These are phyloP conservation scores for Strigamia maritima DNA, from an alignment of 2,888 invertebrate species.

Conservation along the genomic window DNA sequence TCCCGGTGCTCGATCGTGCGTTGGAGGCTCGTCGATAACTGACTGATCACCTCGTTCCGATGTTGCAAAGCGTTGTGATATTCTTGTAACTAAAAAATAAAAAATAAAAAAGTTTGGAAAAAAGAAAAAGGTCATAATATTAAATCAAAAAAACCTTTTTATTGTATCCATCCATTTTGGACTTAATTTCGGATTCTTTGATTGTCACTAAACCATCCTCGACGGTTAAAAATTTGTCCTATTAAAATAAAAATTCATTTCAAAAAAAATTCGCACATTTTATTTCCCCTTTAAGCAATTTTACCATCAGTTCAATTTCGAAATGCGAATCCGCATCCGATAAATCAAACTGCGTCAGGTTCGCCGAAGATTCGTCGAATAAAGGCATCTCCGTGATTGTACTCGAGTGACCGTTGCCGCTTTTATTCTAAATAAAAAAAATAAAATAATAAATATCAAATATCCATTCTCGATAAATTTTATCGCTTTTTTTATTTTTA, in stretches of 20 bases:
- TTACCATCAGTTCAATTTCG: not conserved
- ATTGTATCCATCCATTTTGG: not conserved
- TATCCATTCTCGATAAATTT: not conserved
- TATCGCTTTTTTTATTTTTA: not conserved
- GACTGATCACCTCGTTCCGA: not conserved
- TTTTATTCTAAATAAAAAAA: not conserved
- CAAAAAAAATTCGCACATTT: not conserved
- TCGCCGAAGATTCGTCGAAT: not conserved
- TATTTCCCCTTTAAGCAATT: not conserved
- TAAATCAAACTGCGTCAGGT: not conserved
- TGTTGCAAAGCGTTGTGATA: not conserved
- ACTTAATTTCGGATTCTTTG: not conserved
- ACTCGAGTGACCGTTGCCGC: not conserved
- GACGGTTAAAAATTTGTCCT: not conserved
- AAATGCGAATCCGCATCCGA: not conserved
- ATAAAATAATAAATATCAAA: not conserved
- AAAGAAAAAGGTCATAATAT: not conserved
- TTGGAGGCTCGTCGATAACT: not conserved
- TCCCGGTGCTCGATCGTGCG: not conserved
- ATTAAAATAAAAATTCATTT: not conserved
- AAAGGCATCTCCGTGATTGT: not conserved
- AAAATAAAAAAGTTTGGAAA: not conserved
- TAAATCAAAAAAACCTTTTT: not conserved
- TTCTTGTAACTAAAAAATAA: not conserved
- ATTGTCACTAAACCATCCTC: not conserved